Conservation (phyloP, 1,140 invertebrate species). For the Heliconius melpomene region DNA sequence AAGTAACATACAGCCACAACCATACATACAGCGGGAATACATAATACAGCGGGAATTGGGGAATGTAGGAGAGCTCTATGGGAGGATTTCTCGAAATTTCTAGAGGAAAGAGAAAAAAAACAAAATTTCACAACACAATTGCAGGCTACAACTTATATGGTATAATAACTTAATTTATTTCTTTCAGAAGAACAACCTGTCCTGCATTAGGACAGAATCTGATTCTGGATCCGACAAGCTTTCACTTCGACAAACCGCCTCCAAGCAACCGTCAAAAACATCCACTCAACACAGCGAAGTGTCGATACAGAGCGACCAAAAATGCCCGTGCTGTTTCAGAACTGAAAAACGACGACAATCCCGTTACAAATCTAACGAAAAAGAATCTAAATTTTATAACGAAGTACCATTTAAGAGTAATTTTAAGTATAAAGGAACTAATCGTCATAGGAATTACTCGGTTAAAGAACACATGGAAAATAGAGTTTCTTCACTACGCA, state of each 20-base stretch:
- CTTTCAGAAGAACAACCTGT: slow-evolving; percentile 74
- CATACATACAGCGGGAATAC: no score
- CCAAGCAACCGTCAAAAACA: slow-evolving; percentile 65
- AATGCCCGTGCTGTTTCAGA: slow-evolving; percentile 72
- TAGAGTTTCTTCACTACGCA: slow-evolving; percentile 84
- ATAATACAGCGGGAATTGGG: no score
- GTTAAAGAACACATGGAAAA: slow-evolving; percentile 73
- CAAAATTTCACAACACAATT: background rate
- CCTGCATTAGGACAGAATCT: slow-evolving; percentile 75
- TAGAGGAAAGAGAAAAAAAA: no score
- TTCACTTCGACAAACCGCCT: slow-evolving; percentile 66
- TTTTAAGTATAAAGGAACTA: slow-evolving; percentile 60
- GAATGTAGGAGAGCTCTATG: no score
- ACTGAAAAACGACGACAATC: slow-evolving; percentile 59
- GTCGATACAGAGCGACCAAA: slow-evolving; percentile 59
- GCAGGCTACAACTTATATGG: background rate
- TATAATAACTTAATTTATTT: slow-evolving; percentile 34
- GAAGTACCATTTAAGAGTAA: slow-evolving; percentile 75
- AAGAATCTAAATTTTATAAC: slow-evolving; percentile 66
- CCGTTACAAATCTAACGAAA: slow-evolving; percentile 57
- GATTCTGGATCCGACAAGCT: slow-evolving; percentile 73
- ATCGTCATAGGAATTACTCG: slow-evolving; percentile 66
- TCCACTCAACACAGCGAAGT: slow-evolving; percentile 65
- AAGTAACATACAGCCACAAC: no score
- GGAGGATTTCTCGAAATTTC: no score